A percentile compares a stretch with the other conserved stretches of the same genome.
Conservation (phyloP, 2,113 vertebrate genomes). For the Brienomyrus brachyistius region DNA sequence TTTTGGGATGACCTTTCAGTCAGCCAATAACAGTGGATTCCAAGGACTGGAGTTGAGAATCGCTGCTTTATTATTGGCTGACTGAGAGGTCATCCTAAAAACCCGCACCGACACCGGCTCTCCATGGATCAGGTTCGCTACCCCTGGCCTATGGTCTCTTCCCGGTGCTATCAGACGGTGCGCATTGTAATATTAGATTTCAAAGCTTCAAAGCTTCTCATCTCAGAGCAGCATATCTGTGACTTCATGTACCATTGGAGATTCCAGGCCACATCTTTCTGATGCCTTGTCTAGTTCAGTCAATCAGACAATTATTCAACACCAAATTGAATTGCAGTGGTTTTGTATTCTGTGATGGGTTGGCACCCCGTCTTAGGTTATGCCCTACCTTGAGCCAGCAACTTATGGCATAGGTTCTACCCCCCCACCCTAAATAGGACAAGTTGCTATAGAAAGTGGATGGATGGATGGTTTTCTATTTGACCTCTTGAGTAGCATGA, state of each 20-base stretch:
- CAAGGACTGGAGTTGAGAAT: no score
- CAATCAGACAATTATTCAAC: not conserved
- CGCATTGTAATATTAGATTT: not conserved
- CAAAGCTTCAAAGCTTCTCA: not conserved
- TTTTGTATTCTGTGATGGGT: not conserved
- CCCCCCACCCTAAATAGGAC: not conserved
- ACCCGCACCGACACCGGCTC: no score
- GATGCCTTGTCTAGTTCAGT: not conserved
- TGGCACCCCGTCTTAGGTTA: not conserved
- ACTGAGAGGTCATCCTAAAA: no score
- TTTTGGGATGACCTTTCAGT: no score
- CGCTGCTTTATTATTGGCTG: no score
- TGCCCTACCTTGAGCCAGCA: not conserved
- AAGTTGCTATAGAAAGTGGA: not conserved
- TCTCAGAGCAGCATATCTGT: not conserved
- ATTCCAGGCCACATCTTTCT: not conserved
- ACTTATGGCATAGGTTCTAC: not conserved
- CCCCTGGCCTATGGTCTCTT: not conserved
- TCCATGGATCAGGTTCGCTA: no score
- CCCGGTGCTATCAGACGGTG: not conserved
- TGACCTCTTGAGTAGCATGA: not conserved
- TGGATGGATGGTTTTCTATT: not conserved
- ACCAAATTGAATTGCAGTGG: not conserved
- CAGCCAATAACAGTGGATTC: no score
- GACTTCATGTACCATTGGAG: not conserved